These are phyloP conservation scores for Caiman crocodilus DNA, from an alignment of 2,797 vertebrate genomes.

Conservation along the genomic window DNA sequence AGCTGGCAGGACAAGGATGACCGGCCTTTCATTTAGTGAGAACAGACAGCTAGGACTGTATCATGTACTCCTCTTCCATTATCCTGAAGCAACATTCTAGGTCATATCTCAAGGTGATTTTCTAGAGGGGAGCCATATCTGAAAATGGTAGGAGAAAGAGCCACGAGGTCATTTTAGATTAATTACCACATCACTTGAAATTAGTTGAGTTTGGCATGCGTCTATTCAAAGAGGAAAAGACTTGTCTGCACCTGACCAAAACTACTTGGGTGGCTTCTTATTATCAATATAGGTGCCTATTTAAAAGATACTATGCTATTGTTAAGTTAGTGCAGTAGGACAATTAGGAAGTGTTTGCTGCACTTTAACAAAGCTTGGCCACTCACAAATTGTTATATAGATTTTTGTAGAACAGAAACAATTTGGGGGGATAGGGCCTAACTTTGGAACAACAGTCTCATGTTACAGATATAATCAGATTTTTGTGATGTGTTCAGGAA, in stretches of 20 bases:
- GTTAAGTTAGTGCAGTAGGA: not conserved
- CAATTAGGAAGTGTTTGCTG: not conserved
- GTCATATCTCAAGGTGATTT: not conserved
- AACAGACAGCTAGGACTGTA: not conserved
- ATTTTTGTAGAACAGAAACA: not conserved
- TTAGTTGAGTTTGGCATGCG: not conserved
- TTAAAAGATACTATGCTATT: not conserved
- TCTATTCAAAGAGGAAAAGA: not conserved
- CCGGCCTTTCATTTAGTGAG: not conserved
- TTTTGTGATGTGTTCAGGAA: not conserved
- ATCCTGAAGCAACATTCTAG: not conserved
- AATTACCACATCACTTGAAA: not conserved
- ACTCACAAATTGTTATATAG: not conserved
- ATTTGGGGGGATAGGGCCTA: not conserved
- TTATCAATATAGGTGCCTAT: not conserved
- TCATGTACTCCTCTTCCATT: not conserved
- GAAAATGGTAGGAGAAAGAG: not conserved
- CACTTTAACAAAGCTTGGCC: not conserved
- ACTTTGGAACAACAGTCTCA: not conserved
- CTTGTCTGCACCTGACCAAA: not conserved
- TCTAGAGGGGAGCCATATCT: not conserved
- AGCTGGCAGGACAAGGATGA: not conserved
- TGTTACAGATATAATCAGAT: not conserved
- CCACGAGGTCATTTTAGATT: not conserved
- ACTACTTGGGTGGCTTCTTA: not conserved